Percentiles rank a stretch among this genome's conserved stretches.
phyloP scores from a whole-genome alignment of 2,113 vertebrate species.

The Grus americana region DNA sequence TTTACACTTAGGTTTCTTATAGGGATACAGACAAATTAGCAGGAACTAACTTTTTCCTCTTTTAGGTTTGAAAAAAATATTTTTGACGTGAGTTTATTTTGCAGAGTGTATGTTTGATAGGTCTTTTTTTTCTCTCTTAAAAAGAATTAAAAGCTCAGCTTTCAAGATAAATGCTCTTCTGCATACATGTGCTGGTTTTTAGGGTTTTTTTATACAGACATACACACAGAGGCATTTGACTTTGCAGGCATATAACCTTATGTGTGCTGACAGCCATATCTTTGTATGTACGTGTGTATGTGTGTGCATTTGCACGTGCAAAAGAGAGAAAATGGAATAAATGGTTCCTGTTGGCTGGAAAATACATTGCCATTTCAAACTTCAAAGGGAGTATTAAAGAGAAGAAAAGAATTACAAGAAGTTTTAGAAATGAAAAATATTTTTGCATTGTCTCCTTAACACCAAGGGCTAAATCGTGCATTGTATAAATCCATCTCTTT shows the following conservation, averaged over 20 bases:
- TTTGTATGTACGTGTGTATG: background rate
- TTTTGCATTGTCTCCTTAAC: background rate
- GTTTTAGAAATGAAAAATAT: background rate
- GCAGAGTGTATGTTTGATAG: background rate
- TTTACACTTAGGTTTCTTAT: slow-evolving; percentile 28
- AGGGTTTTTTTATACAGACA: background rate
- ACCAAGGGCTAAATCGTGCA: background rate
- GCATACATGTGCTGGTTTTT: background rate
- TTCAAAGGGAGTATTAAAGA: background rate
- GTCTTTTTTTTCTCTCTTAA: background rate
- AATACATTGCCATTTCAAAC: background rate
- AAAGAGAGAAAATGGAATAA: background rate
- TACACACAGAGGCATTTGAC: background rate
- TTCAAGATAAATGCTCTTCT: background rate
- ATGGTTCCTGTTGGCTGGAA: background rate
- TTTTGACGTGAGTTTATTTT: background rate
- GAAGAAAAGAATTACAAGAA: background rate
- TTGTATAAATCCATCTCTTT: background rate
- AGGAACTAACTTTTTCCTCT: slow-evolving; percentile 64
- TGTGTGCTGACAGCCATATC: background rate
- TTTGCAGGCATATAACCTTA: background rate
- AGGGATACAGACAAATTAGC: slow-evolving; percentile 31
- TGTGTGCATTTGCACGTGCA: background rate
- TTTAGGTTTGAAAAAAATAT: background rate
- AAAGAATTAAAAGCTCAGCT: background rate